Percentiles rank a stretch among this genome's conserved stretches.
Conservation (phyloP, 2,113 vertebrate genomes). For the Oryzias woworae region DNA sequence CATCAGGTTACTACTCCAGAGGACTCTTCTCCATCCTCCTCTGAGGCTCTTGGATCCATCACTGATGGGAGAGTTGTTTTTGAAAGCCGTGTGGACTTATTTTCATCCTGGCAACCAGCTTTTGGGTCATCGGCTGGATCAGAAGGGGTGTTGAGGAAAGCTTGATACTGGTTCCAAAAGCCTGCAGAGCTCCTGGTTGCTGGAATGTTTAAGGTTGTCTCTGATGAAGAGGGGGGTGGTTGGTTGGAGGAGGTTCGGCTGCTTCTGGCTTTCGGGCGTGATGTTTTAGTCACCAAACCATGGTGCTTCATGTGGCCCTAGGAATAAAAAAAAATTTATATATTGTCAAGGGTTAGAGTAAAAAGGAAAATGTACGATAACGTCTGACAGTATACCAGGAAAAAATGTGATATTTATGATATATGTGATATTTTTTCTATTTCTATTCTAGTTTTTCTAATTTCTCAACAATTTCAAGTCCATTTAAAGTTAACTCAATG, state of each 20-base stretch:
- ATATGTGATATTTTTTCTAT: no score
- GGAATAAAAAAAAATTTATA: neutral
- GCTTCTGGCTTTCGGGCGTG: conserved; percentile 61
- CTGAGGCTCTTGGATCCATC: conserved; percentile 40
- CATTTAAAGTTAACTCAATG: no score
- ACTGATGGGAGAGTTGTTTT: conserved; percentile 52
- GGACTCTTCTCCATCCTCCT: conserved; percentile 52
- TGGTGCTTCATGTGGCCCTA: conserved; percentile 83
- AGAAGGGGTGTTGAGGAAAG: conserved; percentile 67
- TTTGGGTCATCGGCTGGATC: conserved; percentile 55
- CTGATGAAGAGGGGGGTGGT: conserved; percentile 53
- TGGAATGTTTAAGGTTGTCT: conserved; percentile 61
- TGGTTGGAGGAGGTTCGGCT: conserved; percentile 70
- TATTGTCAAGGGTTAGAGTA: no score
- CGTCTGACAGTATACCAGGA: no score
- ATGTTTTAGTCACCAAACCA: conserved; percentile 64
- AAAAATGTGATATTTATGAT: no score
- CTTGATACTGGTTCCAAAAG: conserved; percentile 79
- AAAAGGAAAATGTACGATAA: no score
- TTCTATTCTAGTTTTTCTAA: no score
- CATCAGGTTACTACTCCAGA: conserved; percentile 29
- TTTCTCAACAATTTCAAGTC: no score
- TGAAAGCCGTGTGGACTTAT: conserved; percentile 27
- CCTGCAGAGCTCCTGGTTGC: conserved; percentile 73
- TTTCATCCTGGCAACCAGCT: conserved; percentile 46